Base-by-base conservation (phyloP, 1,140 invertebrate genomes). In the Papilio glaucus region DNA sequence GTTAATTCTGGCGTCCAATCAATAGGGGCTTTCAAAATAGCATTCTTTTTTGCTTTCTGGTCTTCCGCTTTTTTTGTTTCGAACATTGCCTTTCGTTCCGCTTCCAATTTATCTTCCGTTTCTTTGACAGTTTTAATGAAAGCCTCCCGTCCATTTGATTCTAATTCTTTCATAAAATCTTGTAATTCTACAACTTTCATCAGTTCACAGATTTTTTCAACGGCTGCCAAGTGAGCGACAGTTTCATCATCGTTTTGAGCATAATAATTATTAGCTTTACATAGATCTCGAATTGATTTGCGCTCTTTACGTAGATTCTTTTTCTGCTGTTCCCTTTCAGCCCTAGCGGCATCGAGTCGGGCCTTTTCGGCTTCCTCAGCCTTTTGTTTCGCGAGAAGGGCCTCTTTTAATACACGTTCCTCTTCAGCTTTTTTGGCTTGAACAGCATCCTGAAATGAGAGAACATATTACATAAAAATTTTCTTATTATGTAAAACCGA, bases 191-290 rank as follows among this genome's bases (percentile, higher is more conserved):
- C 75, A 4, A 96, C 83, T 84, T 94, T 96, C 29, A 98, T 94
- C 6, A 96, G 92, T 89, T 98, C 97, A 89, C 97, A 98, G 33
- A 99, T 95, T 91, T 97, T 97, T 86, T 99, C 98, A 3, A 98
- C 94, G 63, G 96, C 97, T 61, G 97, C 96, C 96, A 99, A 97
- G 83, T 98, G 95, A 60, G 94, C 93, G 0, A 99, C 95, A 76
- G 94, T 95, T 88, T 98, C 96, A 33, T 95, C 94, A 26, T 97
- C 95, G 83, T 95, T 95, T 42, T 93, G 88, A 26, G 96, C 95
- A 93, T 96, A 99, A 86, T 98, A 99, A 88, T 98, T 96, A 77
- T 96, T 96, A n/a, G 96, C 94, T 94, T 99, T 99, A 78, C 97
- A 97, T 24, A 96, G 89, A 83, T 97, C 97, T 70, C 98, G 92